Base-by-base conservation (phyloP, 2,888 invertebrate genomes). In the Gandaritis pyraliata region DNA sequence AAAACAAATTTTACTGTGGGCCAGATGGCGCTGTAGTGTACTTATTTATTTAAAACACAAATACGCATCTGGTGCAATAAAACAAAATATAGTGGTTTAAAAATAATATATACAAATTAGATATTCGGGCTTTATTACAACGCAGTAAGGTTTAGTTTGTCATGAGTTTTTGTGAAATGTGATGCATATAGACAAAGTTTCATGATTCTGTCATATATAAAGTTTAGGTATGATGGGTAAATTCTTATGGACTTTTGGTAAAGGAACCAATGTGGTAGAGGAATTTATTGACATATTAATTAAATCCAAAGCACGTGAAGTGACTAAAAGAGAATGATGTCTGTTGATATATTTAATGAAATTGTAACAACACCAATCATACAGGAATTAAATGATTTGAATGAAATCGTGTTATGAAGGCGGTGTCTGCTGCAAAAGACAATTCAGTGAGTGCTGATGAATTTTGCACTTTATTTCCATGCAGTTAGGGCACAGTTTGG, bases 401-500 rank as follows among this genome's bases (percentile, higher is more conserved):
- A 64, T 56, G 58, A 66, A 61, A 56, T 63, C 50, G 65, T 68
- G 57, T 54, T 50, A 61, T 53, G 54, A 54, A 47, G 46, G 56
- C 15, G 51, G 69, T 70, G 69, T 78, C 88, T 80, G 86, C 74
- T 79, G 72, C 74, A 86, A 66, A 80, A 85, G 87, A 87, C 88
- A 85, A 77, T 75, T 84, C 15, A 10, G 46, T 43, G 60, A 16
- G 64, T 79, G 82, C 77, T 70, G 72, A 76, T 80, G 76, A 74
- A 74, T 66, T 73, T 81, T 80, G 84, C 85, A 89, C 89, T 69
- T 73, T 74, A 80, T 85, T 70, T 81, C 81, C 91, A 91, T 91
- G 91, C 91, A 86, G 72, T 85, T 85, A 85, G 85, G 86, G 82
- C 87, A 82, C 84, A 81, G 77, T 71, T 82, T 77, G 70, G 73